A percentile compares a stretch with the other conserved stretches of the same genome.
phyloP scores from a whole-genome alignment of 37 sponge, comb jelly and placozoan genomes.

The Oopsacas minuta region DNA sequence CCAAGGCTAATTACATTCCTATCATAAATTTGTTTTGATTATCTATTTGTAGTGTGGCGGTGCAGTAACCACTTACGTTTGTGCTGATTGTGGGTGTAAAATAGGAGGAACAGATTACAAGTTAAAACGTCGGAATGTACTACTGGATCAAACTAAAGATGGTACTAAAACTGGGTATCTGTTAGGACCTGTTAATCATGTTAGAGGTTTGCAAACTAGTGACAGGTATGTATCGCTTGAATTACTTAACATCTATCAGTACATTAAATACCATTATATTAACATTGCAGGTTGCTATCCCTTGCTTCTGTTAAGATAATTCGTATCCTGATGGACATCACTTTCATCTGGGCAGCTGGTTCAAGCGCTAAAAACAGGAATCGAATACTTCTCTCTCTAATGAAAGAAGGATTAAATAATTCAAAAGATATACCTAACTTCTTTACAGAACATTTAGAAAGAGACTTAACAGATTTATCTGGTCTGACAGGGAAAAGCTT shows the following conservation, averaged over 20 bases:
- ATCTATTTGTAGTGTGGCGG: not conserved
- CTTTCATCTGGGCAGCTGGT: not conserved
- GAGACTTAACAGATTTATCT: conserved; percentile 33
- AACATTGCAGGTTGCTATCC: not conserved
- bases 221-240: not conserved
- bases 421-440: conserved; percentile 24
- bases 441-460: conserved; percentile 49
- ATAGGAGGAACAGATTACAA: not conserved
- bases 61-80: not conserved
- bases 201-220: not conserved
- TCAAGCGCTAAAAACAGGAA: not conserved
- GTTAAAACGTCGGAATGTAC: not conserved
- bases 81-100: conserved; percentile 11
- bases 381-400: not conserved
- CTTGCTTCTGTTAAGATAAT: not conserved
- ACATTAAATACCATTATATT: not conserved
- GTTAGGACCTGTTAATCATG: not conserved
- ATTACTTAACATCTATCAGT: not conserved
- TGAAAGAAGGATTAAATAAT: not conserved
- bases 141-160: not conserved
- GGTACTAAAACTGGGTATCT: not conserved
- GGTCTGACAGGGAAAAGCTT: conserved; percentile 17
- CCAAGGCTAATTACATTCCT: too few relatives aligned
- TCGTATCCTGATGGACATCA: not conserved
- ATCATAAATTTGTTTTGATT: too few relatives aligned